Conservation (phyloP, 2,797 vertebrate genomes). For the Phrynocephalus guinanensis region DNA sequence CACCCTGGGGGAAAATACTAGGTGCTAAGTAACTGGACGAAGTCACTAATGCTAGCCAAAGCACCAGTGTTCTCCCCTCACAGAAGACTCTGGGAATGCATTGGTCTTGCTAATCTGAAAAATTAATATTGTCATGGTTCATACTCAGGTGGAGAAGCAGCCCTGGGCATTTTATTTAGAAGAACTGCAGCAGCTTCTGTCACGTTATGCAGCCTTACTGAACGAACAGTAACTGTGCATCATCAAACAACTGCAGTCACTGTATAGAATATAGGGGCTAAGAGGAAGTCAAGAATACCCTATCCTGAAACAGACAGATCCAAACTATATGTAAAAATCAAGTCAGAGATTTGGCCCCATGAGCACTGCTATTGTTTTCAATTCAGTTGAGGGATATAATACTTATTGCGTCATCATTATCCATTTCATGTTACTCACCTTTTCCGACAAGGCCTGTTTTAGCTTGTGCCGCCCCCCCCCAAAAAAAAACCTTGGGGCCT, state of each 20-base stretch:
- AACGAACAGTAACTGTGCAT: not conserved
- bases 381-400: not conserved
- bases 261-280: not conserved
- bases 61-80: not conserved
- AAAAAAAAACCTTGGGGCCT: not conserved
- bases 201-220: not conserved
- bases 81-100: not conserved
- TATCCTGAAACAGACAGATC: not conserved
- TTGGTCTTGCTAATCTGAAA: not conserved
- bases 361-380: not conserved
- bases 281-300: not conserved
- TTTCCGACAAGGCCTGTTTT: not conserved
- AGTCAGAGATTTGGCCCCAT: not conserved
- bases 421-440: not conserved
- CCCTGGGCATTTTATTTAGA: not conserved
- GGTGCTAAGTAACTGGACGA: not conserved
- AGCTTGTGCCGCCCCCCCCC: not conserved
- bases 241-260: not conserved
- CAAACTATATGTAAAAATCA: not conserved
- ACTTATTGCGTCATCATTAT: not conserved
- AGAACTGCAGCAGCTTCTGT: not conserved
- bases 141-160: not conserved
- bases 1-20: not conserved
- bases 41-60: not conserved
- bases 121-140: not conserved